Conservation (phyloP, 1,140 invertebrate species). For the Liolophura sinensis region DNA sequence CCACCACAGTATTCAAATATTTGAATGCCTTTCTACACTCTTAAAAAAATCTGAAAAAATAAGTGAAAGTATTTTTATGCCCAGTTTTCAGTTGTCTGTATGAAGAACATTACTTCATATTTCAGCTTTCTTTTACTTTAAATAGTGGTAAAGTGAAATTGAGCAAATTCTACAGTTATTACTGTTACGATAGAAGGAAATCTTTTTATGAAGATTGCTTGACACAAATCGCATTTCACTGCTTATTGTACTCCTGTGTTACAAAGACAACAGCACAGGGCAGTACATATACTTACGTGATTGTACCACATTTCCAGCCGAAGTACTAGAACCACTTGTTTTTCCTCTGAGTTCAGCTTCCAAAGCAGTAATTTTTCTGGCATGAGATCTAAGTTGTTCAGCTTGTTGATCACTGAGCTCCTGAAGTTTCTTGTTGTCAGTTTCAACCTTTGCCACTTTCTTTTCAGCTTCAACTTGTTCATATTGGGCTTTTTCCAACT, state of each 20-base stretch:
- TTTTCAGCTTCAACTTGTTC: constrained; percentile 21
- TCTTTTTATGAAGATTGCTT: not conserved
- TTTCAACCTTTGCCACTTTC: constrained; percentile 25
- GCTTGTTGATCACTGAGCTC: constrained; percentile 29
- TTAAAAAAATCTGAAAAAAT: too few species aligned
- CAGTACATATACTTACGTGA: not conserved
- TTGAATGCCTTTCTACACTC: too few species aligned
- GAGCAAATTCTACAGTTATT: not conserved
- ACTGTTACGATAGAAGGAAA: not conserved
- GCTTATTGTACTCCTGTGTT: too few species aligned
- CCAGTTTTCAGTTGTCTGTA: too few species aligned
- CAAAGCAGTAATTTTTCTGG: constrained; percentile 6
- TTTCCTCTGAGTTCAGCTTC: constrained; percentile 13
- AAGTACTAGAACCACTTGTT: not conserved
- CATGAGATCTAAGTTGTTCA: constrained; percentile 21
- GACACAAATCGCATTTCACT: not conserved
- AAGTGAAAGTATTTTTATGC: too few species aligned
- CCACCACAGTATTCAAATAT: too few species aligned
- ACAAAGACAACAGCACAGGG: not conserved
- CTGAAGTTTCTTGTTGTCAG: constrained; percentile 25
- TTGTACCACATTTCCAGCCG: too few species aligned
- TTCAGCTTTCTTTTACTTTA: too few species aligned
- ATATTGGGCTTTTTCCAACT: constrained; percentile 24
- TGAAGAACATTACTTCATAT: too few species aligned
- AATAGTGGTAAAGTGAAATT: not conserved